Percentiles rank a stretch among this genome's conserved stretches.
Evolutionary conservation across 2,888 invertebrate species (phyloP).

Genomic region (Listrodromus nycthemerus): DNA sequence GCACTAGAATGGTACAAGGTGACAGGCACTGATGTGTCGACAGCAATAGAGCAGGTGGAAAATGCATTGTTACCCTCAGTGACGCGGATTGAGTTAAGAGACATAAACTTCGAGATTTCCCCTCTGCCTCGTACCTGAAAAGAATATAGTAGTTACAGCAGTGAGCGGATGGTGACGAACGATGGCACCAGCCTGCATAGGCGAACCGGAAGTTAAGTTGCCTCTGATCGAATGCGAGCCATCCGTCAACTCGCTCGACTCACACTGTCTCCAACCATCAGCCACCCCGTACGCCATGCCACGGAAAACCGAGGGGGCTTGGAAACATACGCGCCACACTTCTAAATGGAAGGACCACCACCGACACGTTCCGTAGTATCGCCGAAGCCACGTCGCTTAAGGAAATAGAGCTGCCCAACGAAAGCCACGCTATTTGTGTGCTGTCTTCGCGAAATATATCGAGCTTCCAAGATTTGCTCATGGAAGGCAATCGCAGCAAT

Average conservation of each 20-base stretch:
- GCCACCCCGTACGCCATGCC: neutral
- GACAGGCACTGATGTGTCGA: neutral
- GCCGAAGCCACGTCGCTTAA: constrained; percentile 34
- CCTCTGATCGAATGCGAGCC: neutral
- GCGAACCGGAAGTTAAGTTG: constrained; percentile 26
- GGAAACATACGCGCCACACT: neutral
- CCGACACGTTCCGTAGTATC: neutral
- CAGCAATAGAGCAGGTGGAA: neutral
- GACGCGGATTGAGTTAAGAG: neutral
- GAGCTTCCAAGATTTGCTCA: constrained; percentile 73
- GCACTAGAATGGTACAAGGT: neutral
- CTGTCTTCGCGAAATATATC: constrained; percentile 48
- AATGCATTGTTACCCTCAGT: neutral
- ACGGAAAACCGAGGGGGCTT: neutral
- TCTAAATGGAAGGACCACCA: neutral
- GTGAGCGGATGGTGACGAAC: neutral
- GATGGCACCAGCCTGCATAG: neutral
- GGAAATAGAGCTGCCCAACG: constrained; percentile 78
- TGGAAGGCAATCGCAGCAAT: constrained; percentile 74
- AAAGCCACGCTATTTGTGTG: constrained; percentile 63
- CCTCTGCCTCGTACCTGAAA: neutral
- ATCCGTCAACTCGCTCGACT: neutral
- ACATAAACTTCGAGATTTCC: neutral
- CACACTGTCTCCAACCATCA: neutral
- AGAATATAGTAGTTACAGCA: neutral